Evolutionary conservation across 2,888 invertebrate genomes (phyloP), one percentile per base, ranked within the genome.

Genomic region (Drosophila macrospina): DNA sequence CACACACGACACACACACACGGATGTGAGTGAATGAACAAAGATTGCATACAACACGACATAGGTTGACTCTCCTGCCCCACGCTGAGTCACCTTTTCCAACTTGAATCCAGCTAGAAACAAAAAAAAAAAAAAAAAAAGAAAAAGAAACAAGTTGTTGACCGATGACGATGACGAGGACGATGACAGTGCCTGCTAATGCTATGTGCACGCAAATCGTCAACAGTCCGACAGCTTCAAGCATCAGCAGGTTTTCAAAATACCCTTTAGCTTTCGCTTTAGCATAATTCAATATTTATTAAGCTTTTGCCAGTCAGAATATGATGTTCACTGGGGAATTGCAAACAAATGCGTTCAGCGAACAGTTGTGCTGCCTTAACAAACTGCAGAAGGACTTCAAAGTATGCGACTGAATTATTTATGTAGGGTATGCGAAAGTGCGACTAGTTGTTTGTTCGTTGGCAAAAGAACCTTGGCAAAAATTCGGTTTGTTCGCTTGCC

Each of bases 41-140:
- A 79, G 80, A 75, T 79, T 78, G 73, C 48, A 41, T 57, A 41
- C 41, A 67, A 78, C 62, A 66, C 48, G 57, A 62, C 50, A 61
- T 20, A 30, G 51, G 30, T 55, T 56, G 55, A 65, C 65, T 56
- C 47, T 39, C n/a, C 52, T 28, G 5, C 11, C 16, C 45, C 24
- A 7, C 39, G 59, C 66, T 66, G 65, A 60, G 41, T 70, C 59
- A 70, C 65, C 65, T 64, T 70, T 20, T 15, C 36, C 36, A 45
- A 68, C 50, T 61, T 61, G 45, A 51, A 36, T 36, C 55, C 26
- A 45, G 36, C 56, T 20, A 3, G 20, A 20, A 20, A 20, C 1
- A 20, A 16, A 13, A 34, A 6, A 28, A 44, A n/a, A 24, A 36
- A 45, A 34, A 20, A 6, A 4, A 36, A 20, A 7, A 39, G 16